Conservation (phyloP, 2,113 vertebrate genomes). For the Malurus cyaneus region DNA sequence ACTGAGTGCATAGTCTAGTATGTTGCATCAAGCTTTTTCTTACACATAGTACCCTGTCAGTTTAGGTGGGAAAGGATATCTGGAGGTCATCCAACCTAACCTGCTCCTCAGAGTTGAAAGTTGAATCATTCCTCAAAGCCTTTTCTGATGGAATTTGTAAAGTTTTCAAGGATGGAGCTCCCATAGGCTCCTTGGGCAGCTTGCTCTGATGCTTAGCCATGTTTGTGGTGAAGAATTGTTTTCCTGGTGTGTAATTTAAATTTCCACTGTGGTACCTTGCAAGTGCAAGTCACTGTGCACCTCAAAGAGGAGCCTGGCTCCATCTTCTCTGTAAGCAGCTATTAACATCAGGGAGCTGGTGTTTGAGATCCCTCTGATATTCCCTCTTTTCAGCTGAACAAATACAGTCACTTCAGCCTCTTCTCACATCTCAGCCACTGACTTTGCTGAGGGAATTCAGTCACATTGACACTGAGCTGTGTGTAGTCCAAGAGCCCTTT, state of each 20-base stretch:
- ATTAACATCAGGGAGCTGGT: neutral
- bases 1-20: neutral
- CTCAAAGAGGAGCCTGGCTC: neutral
- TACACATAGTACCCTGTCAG: neutral
- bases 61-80: neutral
- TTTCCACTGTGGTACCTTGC: neutral
- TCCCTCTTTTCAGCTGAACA: neutral
- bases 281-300: neutral
- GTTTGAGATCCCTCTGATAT: neutral
- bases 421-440: neutral
- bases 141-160: neutral
- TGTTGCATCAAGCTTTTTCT: neutral
- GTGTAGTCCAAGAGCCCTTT: neutral
- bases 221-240: neutral
- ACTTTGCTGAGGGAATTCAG: neutral
- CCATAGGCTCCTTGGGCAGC: neutral
- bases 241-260: neutral
- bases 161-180: neutral
- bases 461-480: neutral
- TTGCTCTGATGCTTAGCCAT: neutral
- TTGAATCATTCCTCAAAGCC: neutral
- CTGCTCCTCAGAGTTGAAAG: neutral
- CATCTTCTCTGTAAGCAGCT: neutral
- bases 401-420: neutral
- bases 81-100: neutral